A percentile compares a stretch with the other conserved stretches of the same genome.
phyloP scores from a whole-genome alignment of 2,113 vertebrate species.

The Emydura subglobosa region DNA sequence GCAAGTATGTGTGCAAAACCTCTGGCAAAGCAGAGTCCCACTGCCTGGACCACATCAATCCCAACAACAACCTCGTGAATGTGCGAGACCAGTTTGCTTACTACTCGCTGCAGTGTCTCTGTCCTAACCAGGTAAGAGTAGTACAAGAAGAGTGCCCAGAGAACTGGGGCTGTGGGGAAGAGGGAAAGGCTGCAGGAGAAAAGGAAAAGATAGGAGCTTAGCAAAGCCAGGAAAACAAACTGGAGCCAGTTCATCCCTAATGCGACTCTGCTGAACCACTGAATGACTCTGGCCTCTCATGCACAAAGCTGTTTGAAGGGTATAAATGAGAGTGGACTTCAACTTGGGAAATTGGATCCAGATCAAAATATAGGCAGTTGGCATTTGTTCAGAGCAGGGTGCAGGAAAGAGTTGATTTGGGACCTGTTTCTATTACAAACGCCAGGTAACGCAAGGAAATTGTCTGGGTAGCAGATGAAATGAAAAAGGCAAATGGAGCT shows the following conservation, averaged over 20 bases:
- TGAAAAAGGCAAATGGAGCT: neutral
- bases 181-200: neutral
- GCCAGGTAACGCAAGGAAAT: neutral
- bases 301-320: neutral
- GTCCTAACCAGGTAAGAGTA: conserved; percentile 95
- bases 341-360: neutral
- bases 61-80: conserved; percentile 96
- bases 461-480: neutral
- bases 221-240: neutral
- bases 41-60: conserved; percentile 99
- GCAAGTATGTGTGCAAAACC: conserved; percentile 99
- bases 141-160: neutral
- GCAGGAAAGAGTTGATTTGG: neutral
- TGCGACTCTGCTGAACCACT: neutral
- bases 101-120: conserved; percentile 98
- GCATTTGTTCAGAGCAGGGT: neutral
- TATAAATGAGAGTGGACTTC: neutral
- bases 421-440: neutral
- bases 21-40: conserved; percentile 99
- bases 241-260: neutral
- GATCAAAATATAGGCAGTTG: neutral
- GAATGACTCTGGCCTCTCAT: neutral
- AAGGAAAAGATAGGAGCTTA: neutral
- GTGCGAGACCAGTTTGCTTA: conserved; percentile 98
- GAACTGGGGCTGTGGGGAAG: neutral